Evolutionary conservation across 2,888 invertebrate species (phyloP).

Genomic region (Cryptocheilus praepositus): DNA sequence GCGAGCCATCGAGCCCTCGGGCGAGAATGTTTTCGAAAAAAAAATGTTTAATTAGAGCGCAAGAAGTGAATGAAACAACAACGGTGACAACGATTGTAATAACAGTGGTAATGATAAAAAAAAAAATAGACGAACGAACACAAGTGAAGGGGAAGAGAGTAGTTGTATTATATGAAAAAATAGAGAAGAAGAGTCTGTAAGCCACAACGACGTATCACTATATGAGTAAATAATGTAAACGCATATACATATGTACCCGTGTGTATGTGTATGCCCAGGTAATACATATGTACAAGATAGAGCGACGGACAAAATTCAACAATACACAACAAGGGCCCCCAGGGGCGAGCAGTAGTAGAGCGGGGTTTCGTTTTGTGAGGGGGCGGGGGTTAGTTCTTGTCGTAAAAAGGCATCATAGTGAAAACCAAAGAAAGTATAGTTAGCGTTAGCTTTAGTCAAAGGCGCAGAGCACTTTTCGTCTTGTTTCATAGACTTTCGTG

Average conservation of each 20-base stretch:
- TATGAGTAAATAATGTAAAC: conserved; percentile 31
- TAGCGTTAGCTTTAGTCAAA: conserved; percentile 6
- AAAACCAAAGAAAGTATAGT: conserved; percentile 6
- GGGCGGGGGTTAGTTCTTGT: conserved; percentile 44
- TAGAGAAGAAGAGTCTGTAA: conserved; percentile 42
- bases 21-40: conserved; percentile 33
- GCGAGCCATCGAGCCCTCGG: conserved; percentile 53
- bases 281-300: conserved; percentile 49
- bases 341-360: conserved; percentile 52
- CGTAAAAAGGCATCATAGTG: conserved; percentile 36
- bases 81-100: conserved; percentile 13
- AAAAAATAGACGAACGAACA: conserved; percentile 35
- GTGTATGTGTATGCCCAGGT: conserved; percentile 35
- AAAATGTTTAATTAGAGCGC: conserved; percentile 26
- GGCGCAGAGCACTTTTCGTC: not conserved
- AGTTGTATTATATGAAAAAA: not conserved
- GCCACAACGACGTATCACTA: conserved; percentile 57
- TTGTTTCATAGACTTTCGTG: not conserved
- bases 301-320: conserved; percentile 62
- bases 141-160: not conserved
- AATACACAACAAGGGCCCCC: conserved; percentile 73
- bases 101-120: conserved; percentile 30
- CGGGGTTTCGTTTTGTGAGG: conserved; percentile 34
- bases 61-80: conserved; percentile 20
- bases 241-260: conserved; percentile 25